Evolutionary conservation across 2,113 vertebrate genomes (phyloP), one percentile per base, ranked within the genome.

Genomic region (Leptodactylus fuscus): DNA sequence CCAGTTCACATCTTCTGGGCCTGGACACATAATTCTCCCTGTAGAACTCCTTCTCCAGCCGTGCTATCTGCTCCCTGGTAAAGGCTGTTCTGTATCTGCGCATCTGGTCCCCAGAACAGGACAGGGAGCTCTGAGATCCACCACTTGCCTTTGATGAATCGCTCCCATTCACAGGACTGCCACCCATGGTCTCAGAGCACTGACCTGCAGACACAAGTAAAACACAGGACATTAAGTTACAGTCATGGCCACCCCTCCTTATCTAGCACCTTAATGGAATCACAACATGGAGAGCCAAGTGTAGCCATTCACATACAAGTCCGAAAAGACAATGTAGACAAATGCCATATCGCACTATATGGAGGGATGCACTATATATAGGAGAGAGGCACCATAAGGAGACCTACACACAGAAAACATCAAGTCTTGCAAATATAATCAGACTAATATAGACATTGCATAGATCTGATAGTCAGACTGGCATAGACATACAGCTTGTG

Each of bases 31-130:
- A 99, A 91, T 99, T 99, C 89, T 99, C 98, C 87, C 98, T 92
- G 91, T 99, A 99, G 91, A 99, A 99, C 87, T 99, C 98, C 89
- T 99, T 99, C 91, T 99, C 98, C 92, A 99, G 90, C 5, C 97
- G 94, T 27, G 93, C 97, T 84, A 99, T 99, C 92, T 99, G 98
- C 92, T 99, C 98, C 77, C 98, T 92, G 62, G 98, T 99, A 92
- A 99, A 99, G 73, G 98, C 98, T 0, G 98, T 99, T 76, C 97
- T 95, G 93, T 99, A 99, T 62, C 98, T 95, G 86, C 97, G 95
- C 94, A 99, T 98, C 94, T 99, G 97, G 87, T 99, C 98, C 65
- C 92, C 94, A 74, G 96, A 94, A 24, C 97, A 99, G 89, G 95
- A 93, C 91, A 98, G 88, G 10, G 95, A 92, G 53, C 94, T 91